These are phyloP conservation scores for Mormyrus iriodes DNA, from an alignment of 2,113 vertebrate genomes.

Conservation along the genomic window DNA sequence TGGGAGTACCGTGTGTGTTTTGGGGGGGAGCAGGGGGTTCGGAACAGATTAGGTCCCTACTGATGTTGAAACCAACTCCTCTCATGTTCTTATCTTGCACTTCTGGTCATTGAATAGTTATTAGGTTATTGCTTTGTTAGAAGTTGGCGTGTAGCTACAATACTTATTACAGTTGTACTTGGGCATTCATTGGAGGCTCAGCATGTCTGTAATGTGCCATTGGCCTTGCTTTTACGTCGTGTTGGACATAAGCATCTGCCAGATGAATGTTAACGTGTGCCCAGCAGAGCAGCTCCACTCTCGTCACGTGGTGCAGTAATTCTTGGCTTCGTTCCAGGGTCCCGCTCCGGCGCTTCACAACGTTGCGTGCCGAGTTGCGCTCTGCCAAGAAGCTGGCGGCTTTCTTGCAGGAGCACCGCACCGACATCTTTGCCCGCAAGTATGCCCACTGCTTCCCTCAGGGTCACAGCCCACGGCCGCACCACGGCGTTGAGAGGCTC, in stretches of 20 bases:
- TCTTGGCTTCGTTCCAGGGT: constrained; percentile 49
- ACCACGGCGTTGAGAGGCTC: constrained; percentile 56
- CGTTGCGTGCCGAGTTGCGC: constrained; percentile 60
- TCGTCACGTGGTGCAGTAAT: background rate
- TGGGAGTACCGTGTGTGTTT: background rate
- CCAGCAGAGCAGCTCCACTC: background rate
- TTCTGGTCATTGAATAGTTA: background rate
- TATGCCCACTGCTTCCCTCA: constrained; percentile 64
- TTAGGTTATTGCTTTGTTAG: background rate
- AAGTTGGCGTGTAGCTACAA: background rate
- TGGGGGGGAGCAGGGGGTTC: background rate
- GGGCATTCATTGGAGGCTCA: background rate
- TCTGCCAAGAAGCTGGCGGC: constrained; percentile 51
- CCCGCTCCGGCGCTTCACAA: constrained; percentile 52
- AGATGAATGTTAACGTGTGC: background rate
- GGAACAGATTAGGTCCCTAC: background rate
- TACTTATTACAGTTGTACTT: background rate
- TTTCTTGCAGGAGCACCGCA: constrained; percentile 58
- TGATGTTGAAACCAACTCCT: background rate
- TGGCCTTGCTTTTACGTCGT: background rate
- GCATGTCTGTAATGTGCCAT: background rate
- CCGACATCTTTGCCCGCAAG: constrained; percentile 56
- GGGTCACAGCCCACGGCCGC: constrained; percentile 41
- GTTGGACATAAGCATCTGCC: background rate
- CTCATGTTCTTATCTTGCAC: background rate